Evolutionary conservation across 2,113 vertebrate species (phyloP).

Genomic region (Colossoma macropomum): DNA sequence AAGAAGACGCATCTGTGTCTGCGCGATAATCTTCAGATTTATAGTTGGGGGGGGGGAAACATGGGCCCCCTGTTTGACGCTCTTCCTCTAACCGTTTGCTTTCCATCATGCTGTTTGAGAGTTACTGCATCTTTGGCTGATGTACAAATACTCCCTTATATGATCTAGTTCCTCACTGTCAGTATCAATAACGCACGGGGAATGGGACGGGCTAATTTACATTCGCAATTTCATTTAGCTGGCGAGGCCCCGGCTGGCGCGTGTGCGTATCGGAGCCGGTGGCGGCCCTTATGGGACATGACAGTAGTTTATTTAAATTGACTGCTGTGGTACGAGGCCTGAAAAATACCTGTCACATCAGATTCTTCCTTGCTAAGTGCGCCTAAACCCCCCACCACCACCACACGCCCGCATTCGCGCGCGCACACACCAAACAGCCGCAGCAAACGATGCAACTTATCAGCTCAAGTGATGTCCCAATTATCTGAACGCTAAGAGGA

Average conservation of each 20-base stretch:
- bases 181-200: constrained; percentile 71
- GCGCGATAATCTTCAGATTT: constrained; percentile 45
- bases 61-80: constrained; percentile 60
- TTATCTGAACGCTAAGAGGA: constrained; percentile 73
- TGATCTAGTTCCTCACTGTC: constrained; percentile 73
- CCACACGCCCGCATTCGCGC: neutral
- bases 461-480: constrained; percentile 72
- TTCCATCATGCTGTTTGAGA: constrained; percentile 60
- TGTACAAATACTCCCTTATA: constrained; percentile 68
- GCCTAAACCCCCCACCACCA: constrained; percentile 56
- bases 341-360: constrained; percentile 75
- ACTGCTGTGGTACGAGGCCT: constrained; percentile 72
- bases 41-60: neutral
- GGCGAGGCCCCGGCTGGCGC: constrained; percentile 61
- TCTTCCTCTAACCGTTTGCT: constrained; percentile 48
- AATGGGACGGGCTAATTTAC: constrained; percentile 75
- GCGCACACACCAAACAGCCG: constrained; percentile 51
- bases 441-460: constrained; percentile 63
- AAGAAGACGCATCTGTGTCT: constrained; percentile 25
- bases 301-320: constrained; percentile 80
- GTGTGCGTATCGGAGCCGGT: constrained; percentile 55
- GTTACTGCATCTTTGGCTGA: constrained; percentile 58
- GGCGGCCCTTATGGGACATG: constrained; percentile 75
- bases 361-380: constrained; percentile 59
- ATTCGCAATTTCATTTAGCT: constrained; percentile 71